Conservation (phyloP, 2,888 invertebrate species). For the Drosophila meridionalis region DNA sequence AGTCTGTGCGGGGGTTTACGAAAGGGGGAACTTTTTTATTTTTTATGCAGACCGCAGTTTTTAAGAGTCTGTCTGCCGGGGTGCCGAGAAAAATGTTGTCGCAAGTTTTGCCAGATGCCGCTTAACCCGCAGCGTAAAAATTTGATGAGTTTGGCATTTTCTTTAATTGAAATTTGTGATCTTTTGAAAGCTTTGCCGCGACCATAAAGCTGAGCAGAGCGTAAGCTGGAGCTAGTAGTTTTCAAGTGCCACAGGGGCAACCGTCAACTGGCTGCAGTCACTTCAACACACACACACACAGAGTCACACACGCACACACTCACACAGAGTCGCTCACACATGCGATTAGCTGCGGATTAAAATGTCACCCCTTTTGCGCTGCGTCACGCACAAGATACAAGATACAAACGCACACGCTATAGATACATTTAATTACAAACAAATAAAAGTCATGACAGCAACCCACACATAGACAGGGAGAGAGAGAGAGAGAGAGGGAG, state of each 20-base stretch:
- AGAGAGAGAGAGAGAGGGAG: background rate
- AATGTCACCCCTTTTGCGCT: constrained; percentile 81
- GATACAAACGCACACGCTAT: constrained; percentile 49
- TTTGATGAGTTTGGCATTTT: constrained; percentile 79
- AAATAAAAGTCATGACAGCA: constrained; percentile 81
- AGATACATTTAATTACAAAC: constrained; percentile 81
- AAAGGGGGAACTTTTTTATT: constrained; percentile 19
- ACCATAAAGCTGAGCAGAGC: constrained; percentile 1
- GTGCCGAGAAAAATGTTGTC: constrained; percentile 40
- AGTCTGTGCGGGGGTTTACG: background rate
- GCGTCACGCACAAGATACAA: constrained; percentile 57
- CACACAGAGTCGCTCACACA: constrained; percentile 60
- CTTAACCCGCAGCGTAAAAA: constrained; percentile 78
- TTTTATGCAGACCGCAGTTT: constrained; percentile 61
- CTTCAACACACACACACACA: constrained; percentile 37
- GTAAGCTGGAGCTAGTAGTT: constrained; percentile 28
- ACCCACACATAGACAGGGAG: constrained; percentile 35
- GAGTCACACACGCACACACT: constrained; percentile 26
- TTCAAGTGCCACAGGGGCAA: constrained; percentile 35
- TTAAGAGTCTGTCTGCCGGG: constrained; percentile 47
- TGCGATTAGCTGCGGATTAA: constrained; percentile 83
- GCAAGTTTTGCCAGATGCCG: constrained; percentile 61
- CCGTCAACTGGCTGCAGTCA: constrained; percentile 74
- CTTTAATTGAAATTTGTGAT: constrained; percentile 83
- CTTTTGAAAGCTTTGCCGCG: constrained; percentile 79